phyloP scores from a whole-genome alignment of 2,888 invertebrate species.

The Nyleta sp. region DNA sequence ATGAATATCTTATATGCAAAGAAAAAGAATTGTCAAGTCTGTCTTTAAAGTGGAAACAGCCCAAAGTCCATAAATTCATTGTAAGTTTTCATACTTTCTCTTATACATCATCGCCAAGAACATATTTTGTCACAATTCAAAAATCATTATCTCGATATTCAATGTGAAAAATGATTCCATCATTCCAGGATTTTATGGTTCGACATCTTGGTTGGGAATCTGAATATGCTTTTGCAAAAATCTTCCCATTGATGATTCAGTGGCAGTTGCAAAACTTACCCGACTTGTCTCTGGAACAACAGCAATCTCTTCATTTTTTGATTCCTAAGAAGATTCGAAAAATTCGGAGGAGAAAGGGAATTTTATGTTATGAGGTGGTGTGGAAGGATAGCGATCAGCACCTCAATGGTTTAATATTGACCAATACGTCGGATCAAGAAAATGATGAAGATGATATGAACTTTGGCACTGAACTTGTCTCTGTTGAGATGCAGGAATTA shows the following conservation, averaged over 20 bases:
- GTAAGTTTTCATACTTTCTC: constrained; percentile 82
- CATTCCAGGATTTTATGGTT: constrained; percentile 86
- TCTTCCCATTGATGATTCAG: constrained; percentile 89
- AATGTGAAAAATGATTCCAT: not conserved
- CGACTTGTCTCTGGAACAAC: constrained; percentile 61
- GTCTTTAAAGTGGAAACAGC: constrained; percentile 86
- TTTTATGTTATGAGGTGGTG: constrained; percentile 88
- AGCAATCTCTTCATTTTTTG: constrained; percentile 35
- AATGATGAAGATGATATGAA: constrained; percentile 82
- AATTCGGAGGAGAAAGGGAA: constrained; percentile 84
- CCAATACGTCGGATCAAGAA: constrained; percentile 63
- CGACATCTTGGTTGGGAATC: constrained; percentile 89
- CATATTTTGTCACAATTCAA: too few species aligned
- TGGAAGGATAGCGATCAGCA: constrained; percentile 86
- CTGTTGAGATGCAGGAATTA: constrained; percentile 87
- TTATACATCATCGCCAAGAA: constrained; percentile 1
- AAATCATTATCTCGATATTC: not conserved
- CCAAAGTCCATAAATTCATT: constrained; percentile 88
- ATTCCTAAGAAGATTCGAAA: constrained; percentile 84
- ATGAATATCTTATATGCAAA: constrained; percentile 87
- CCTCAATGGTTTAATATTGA: constrained; percentile 84
- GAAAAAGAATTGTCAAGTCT: constrained; percentile 83
- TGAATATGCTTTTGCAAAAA: constrained; percentile 90
- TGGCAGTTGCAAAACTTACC: constrained; percentile 87
- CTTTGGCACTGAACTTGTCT: constrained; percentile 83